Base-by-base conservation (phyloP, 2,797 vertebrate genomes). In the Urocyon cinereoargenteus region DNA sequence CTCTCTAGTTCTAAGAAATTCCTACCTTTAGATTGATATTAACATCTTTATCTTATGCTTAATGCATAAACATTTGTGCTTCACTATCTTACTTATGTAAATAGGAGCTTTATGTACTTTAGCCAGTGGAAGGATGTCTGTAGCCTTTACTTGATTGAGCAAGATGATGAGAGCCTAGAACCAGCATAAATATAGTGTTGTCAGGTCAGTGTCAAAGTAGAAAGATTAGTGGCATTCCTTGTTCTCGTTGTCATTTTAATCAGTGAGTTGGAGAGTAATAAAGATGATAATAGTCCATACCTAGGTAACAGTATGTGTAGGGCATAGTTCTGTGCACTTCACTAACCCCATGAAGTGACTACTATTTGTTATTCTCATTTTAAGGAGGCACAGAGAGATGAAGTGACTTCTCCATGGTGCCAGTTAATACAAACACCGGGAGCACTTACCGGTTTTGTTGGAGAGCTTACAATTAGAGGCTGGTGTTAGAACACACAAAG, bases 121-220 rank as follows among this genome's bases (percentile, higher is more conserved):
- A 93, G 22, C 59, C 77, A 79, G 9, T 89, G 24, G 45, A 61
- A 92, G 86, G 96, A 79, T 89, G 86, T 49, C 53, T 85, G 6
- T 93, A 79, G 86, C 78, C 88, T 83, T 92, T 92, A 61, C 90
- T 96, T 91, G 66, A 91, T 96, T 91, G 66, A 91, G 45, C n/a
- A 84, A 84, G 49, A 40, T 40, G 26, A 90, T 93, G 26, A 89
- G n/a, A 82, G 75, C 81, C 68, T 82, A 51, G 57, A 91, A 79
- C 34, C 53, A 62, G 36, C 11, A 36, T 92, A 86, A 95, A 66
- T 28, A 0, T 53, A 36, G 21, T 34, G 3, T 57, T 90, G n/a
- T 55, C 83, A 13, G 85, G 45, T 91, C 61, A 51, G 1, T 86
- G 62, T 88, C 86, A 88, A 11, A 90, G 66, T 70, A 51, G 66